These are phyloP conservation scores for Drosophila percnosoma DNA, from an alignment of 2,888 invertebrate species.

Conservation along the genomic window DNA sequence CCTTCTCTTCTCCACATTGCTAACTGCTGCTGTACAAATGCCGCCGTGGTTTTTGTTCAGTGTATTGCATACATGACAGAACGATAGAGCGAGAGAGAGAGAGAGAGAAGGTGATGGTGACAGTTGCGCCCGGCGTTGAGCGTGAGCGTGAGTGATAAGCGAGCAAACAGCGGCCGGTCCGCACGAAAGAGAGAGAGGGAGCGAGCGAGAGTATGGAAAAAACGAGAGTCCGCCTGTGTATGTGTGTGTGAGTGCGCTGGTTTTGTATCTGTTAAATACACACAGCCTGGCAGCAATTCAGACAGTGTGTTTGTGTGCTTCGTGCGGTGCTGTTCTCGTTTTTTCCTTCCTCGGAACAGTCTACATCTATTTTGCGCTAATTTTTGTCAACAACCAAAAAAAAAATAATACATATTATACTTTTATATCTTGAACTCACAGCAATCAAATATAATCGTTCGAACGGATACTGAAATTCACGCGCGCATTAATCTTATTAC, in stretches of 20 bases:
- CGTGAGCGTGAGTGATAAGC: constrained; percentile 53
- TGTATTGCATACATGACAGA: constrained; percentile 56
- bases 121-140: constrained; percentile 38
- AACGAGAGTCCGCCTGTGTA: constrained; percentile 37
- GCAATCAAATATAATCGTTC: constrained; percentile 59
- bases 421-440: constrained; percentile 60
- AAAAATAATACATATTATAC: constrained; percentile 23
- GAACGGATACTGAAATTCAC: constrained; percentile 51
- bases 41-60: constrained; percentile 71
- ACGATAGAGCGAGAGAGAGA: constrained; percentile 31
- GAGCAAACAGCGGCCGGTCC: constrained; percentile 41
- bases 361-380: constrained; percentile 72
- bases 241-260: constrained; percentile 19
- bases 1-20: constrained; percentile 75
- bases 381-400: constrained; percentile 75
- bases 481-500: constrained; percentile 57
- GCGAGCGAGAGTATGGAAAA: constrained; percentile 33
- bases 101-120: constrained; percentile 23
- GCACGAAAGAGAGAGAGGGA: constrained; percentile 23
- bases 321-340: constrained; percentile 81
- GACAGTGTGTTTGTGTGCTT: constrained; percentile 82
- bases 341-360: constrained; percentile 59
- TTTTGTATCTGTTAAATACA: constrained; percentile 78
- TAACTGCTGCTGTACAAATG: constrained; percentile 77
- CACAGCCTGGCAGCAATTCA: constrained; percentile 70